These are phyloP conservation scores for Lucilia cuprina DNA, from an alignment of 1,140 invertebrate genomes.

Conservation along the genomic window DNA sequence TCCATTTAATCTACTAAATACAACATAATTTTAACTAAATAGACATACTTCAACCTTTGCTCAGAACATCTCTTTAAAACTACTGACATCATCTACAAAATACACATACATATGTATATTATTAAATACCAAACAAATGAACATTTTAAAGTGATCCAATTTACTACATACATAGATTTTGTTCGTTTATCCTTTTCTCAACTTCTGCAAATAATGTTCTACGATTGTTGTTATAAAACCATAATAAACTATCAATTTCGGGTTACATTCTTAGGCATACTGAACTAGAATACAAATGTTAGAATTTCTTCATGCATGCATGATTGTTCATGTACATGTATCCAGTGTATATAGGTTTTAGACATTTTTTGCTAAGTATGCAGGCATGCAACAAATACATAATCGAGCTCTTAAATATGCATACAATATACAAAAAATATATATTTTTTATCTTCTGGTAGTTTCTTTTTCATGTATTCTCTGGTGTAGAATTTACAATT, in stretches of 20 bases:
- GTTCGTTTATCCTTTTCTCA: neutral
- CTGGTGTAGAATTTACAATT: neutral
- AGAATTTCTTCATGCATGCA: neutral
- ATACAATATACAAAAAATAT: neutral
- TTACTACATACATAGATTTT: no score
- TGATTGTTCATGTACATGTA: neutral
- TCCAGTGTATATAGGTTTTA: no score
- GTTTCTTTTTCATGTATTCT: neutral
- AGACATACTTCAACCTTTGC: no score
- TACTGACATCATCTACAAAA: no score
- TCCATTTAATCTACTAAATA: no score
- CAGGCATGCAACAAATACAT: no score
- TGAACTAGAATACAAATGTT: neutral
- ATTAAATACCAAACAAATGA: neutral
- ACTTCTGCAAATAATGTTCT: neutral
- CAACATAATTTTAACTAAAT: no score
- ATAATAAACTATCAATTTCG: neutral
- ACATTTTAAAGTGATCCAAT: neutral
- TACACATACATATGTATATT: neutral
- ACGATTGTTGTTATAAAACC: neutral
- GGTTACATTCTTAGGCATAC: neutral
- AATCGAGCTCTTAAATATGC: no score
- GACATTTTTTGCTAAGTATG: no score
- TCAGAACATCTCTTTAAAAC: no score
- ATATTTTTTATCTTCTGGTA: neutral